Evolutionary conservation across 2,113 vertebrate genomes (phyloP), one percentile per base, ranked within the genome.

Genomic region (Pelvicachromis taeniatus): DNA sequence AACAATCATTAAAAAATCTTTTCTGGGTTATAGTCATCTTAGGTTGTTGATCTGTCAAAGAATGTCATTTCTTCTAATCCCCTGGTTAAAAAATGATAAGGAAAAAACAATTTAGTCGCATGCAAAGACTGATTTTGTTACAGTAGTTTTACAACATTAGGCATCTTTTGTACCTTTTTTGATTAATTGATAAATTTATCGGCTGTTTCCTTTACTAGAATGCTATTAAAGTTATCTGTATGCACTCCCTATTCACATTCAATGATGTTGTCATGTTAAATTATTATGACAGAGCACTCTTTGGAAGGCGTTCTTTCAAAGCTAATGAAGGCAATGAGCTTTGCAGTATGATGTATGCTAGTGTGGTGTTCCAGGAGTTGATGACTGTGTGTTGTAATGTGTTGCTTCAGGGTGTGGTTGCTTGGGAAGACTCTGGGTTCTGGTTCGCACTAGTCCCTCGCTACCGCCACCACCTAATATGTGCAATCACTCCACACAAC

Each of bases 361-460:
- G 48, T 59, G 78, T 56, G 52, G 19, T 17, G 75, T 80, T 92
- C 79, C 89, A 88, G 68, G 35, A 50, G 2, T 48, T 78, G 88
- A 84, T 91, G 83, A 50, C 73, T 86, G 87, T 80, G 86, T 86
- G 89, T 59, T 89, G 90, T 89, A 86, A 90, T 92, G 86, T 63
- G 85, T 59, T 90, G 79, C 79, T 84, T 53, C 65, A 90, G 92
- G 91, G 94, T 91, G 93, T 89, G 94, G 91, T 86, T 84, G 50
- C 77, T 68, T 80, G 40, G 70, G 38, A 84, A 80, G 63, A 45
- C 40, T 87, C 63, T 79, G 73, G 77, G 84, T 77, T 85, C 70
- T 23, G 83, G 58, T 91, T 88, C 75, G 50, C 84, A 63, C 58
- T 61, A 5, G 84, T 90, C 52, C 87, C 85, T 79, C 91, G 73